A percentile compares a stretch with the other conserved stretches of the same genome.
Conservation (phyloP, 2,113 vertebrate species). For the Notothenia rossii region DNA sequence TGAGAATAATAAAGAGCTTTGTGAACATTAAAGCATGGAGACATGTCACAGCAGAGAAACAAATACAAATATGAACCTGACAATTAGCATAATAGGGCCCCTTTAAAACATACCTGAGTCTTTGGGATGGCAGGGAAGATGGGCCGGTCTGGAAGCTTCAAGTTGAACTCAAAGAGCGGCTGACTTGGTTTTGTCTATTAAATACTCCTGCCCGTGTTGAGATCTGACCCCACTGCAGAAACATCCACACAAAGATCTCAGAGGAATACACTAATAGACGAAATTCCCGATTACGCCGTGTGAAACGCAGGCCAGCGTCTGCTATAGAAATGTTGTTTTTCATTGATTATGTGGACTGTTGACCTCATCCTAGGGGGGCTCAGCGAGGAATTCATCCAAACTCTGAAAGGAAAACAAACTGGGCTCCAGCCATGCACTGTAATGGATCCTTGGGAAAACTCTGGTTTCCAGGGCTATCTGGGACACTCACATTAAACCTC, state of each 20-base stretch:
- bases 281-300: slow-evolving; percentile 17
- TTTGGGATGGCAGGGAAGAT: background rate
- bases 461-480: slow-evolving; percentile 19
- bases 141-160: background rate
- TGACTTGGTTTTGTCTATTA: background rate
- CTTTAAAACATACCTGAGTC: background rate
- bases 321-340: slow-evolving; percentile 22
- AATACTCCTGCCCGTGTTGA: background rate
- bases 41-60: too few relatives aligned
- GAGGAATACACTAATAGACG: slow-evolving; percentile 6
- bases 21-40: too few relatives aligned
- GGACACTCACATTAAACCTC: slow-evolving; percentile 51
- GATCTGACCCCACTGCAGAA: slow-evolving; percentile 13
- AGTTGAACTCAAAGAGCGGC: slow-evolving; percentile 2
- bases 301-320: background rate
- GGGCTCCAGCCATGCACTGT: slow-evolving; percentile 37
- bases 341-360: slow-evolving; percentile 35
- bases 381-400: slow-evolving; percentile 50
- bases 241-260: background rate
- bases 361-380: slow-evolving; percentile 44
- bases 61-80: too few relatives aligned
- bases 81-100: too few relatives aligned
- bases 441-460: slow-evolving; percentile 72
- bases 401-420: slow-evolving; percentile 71
- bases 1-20: too few relatives aligned